A percentile compares a stretch with the other conserved stretches of the same genome.
phyloP scores from a whole-genome alignment of 37 sponge, comb jelly and placozoan genomes.

The Bolinopsis microptera region DNA sequence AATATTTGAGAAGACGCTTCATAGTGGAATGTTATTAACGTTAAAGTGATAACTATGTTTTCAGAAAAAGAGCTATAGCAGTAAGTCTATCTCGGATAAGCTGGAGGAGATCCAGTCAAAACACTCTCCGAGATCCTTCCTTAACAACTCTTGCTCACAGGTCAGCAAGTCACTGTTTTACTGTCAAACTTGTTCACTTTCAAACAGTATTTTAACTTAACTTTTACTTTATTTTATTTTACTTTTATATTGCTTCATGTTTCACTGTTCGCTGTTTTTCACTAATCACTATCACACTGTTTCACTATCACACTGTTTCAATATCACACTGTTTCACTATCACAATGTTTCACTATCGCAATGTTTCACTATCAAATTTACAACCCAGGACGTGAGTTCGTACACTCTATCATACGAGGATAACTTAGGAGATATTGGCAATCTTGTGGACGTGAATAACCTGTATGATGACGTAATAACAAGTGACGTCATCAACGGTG shows the following conservation, averaged over 20 bases:
- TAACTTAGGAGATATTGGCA: neutral
- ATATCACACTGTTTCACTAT: too few species aligned
- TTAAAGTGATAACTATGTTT: too few species aligned
- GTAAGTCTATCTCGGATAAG: constrained; percentile 54
- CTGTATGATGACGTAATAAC: constrained; percentile 34
- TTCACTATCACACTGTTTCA: too few species aligned
- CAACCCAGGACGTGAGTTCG: constrained; percentile 24
- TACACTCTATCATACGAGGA: constrained; percentile 55
- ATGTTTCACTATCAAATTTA: too few species aligned
- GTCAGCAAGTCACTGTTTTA: too few species aligned
- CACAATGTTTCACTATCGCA: too few species aligned
- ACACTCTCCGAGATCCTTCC: constrained; percentile 42
- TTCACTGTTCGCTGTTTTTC: neutral
- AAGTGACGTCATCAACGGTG: neutral
- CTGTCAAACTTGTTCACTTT: too few species aligned
- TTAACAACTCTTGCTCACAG: neutral
- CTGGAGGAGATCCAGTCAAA: constrained; percentile 63
- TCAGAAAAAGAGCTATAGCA: constrained; percentile 49
- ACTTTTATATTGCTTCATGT: neutral
- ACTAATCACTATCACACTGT: neutral
- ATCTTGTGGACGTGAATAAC: neutral
- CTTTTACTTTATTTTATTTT: neutral
- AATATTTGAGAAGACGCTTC: too few species aligned
- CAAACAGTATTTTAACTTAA: too few species aligned
- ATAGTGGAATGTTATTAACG: too few species aligned